Evolutionary conservation across 2,888 invertebrate genomes (phyloP).

Genomic region (Lasioglossum morio): DNA sequence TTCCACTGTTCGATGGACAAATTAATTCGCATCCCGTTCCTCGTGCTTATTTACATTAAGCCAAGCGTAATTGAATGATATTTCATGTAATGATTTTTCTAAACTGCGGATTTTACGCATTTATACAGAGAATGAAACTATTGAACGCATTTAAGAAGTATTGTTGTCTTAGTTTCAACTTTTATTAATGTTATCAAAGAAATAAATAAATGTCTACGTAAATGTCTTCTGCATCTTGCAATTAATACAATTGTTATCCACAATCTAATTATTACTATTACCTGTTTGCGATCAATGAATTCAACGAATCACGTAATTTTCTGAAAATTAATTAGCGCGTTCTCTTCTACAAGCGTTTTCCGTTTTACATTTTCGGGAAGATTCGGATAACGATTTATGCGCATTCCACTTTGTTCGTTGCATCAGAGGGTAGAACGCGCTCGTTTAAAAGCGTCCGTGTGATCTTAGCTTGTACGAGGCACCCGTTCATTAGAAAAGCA

Average conservation of each 20-base stretch:
- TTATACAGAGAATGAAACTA: no score
- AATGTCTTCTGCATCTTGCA: no score
- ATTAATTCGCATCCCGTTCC: neutral
- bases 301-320: neutral
- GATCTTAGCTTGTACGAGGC: neutral
- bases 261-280: no score
- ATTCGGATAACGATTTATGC: neutral
- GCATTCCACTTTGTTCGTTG: neutral
- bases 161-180: no score
- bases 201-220: no score
- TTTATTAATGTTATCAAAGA: no score
- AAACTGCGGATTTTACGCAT: no score
- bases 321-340: neutral
- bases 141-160: no score
- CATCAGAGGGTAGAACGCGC: neutral
- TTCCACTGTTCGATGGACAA: neutral
- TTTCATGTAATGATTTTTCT: no score
- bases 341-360: neutral
- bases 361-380: neutral
- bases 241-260: no score
- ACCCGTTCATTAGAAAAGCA: conserved; percentile 17
- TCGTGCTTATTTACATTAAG: neutral
- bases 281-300: no score
- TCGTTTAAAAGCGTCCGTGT: neutral
- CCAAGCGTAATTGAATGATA: neutral